Conservation (phyloP, 2,113 vertebrate genomes). For the Vireo altiloquus region DNA sequence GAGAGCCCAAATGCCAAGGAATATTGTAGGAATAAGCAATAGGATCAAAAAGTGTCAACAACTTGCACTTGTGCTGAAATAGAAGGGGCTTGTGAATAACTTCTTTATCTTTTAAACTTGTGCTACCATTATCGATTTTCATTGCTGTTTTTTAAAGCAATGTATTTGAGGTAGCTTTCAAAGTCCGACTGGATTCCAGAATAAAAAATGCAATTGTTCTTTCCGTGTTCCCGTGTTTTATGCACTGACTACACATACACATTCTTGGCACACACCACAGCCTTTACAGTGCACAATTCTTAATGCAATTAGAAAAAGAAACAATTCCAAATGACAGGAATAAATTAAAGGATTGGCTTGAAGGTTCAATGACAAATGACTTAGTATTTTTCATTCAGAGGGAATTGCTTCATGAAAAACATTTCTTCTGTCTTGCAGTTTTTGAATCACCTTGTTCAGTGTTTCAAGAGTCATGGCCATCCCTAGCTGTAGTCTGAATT, state of each 20-base stretch:
- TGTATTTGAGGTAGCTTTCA: neutral
- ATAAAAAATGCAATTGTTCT: neutral
- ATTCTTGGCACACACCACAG: neutral
- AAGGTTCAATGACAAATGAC: neutral
- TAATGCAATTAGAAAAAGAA: conserved; percentile 41
- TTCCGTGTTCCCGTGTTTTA: neutral
- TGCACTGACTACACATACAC: neutral
- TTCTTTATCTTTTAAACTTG: neutral
- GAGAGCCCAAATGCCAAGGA: neutral
- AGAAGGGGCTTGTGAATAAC: neutral
- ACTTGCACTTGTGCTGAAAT: neutral
- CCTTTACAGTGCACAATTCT: neutral
- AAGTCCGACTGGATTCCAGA: neutral
- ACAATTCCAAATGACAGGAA: conserved; percentile 3
- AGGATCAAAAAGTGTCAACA: neutral
- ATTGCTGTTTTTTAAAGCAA: neutral
- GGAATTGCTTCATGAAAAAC: neutral
- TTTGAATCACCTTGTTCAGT: neutral
- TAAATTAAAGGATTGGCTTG: neutral
- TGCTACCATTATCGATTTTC: neutral
- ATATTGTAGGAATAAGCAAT: neutral
- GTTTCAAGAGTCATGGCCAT: neutral
- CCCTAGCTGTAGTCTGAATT: neutral
- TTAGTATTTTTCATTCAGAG: neutral
- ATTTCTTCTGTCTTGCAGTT: neutral